Evolutionary conservation across 2,888 invertebrate species (phyloP).

Genomic region (Physocephala rufipes): DNA sequence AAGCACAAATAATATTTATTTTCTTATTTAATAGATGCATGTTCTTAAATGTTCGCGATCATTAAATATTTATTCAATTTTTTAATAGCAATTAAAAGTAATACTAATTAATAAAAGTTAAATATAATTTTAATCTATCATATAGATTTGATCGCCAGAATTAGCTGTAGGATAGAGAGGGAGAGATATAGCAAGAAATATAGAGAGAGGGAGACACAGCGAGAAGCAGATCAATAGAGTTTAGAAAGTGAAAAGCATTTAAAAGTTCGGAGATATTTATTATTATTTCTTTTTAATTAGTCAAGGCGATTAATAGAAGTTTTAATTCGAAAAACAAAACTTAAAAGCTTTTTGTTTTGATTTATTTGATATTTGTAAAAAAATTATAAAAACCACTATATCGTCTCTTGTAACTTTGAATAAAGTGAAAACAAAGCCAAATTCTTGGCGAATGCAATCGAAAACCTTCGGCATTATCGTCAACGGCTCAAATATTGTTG

Average conservation of each 20-base stretch:
- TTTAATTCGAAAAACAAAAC: not conserved
- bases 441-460: slow-evolving; percentile 6
- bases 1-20: no score
- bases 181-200: not conserved
- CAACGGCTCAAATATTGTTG: not conserved
- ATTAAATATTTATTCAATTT: not conserved
- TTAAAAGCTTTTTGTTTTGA: not conserved
- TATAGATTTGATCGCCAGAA: no score
- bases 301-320: not conserved
- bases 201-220: not conserved
- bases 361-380: not conserved
- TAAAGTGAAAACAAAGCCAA: slow-evolving; percentile 14
- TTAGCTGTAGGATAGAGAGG: not conserved
- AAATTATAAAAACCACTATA: not conserved
- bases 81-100: not conserved
- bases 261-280: not conserved
- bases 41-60: not conserved
- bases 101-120: no score
- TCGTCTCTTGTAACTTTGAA: not conserved
- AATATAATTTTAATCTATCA: no score
- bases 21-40: no score
- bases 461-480: not conserved
- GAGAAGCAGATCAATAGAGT: not conserved
- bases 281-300: not conserved
- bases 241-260: not conserved